Base-by-base conservation (phyloP, 2,797 vertebrate species). In the Myotis findleyi region DNA sequence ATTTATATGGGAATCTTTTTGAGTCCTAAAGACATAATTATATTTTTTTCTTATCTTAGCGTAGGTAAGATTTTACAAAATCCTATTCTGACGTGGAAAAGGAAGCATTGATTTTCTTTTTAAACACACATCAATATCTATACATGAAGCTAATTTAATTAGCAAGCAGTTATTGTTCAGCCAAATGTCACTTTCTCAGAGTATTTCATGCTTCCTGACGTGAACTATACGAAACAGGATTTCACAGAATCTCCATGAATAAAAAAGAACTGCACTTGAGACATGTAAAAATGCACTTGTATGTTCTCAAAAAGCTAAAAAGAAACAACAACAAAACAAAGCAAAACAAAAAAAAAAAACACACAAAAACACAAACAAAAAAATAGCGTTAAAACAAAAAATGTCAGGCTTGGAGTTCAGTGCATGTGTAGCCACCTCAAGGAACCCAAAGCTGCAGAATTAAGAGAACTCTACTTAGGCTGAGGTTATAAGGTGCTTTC, bases 61-160 rank as follows among this genome's bases (percentile, higher is more conserved):
- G 68, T 73, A 90, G 72, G 81, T 81, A 68, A 96, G 71, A 73
- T 95, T 94, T 96, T 66, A 73, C 44, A 84, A 95, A 91, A 91
- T 93, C 51, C 62, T 25, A 21, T 89, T 87, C 88, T 89, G 38
- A 62, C 6, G 16, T 44, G 79, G 53, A 91, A 94, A 94, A 94
- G 92, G 77, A 94, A 95, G 84, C 92, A 97, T 97, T 85, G 97
- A 97, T 96, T 97, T 97, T 95, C 96, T 96, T 96, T 86, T 97
- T 89, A 96, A 97, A 96, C 72, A 91, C 77, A 91, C 95, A 73
- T 97, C 97, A 96, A 97, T 97, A 97, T 96, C 93, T 80, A 92
- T 96, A 97, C 97, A 97, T 30, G 64, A 95, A 96, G 93, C 95
- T 97, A 97, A 97, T 97, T 97, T 97, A 97, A 97, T 97, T 97